Base-by-base conservation (phyloP, 2,113 vertebrate species). In the Ameiurus melas region DNA sequence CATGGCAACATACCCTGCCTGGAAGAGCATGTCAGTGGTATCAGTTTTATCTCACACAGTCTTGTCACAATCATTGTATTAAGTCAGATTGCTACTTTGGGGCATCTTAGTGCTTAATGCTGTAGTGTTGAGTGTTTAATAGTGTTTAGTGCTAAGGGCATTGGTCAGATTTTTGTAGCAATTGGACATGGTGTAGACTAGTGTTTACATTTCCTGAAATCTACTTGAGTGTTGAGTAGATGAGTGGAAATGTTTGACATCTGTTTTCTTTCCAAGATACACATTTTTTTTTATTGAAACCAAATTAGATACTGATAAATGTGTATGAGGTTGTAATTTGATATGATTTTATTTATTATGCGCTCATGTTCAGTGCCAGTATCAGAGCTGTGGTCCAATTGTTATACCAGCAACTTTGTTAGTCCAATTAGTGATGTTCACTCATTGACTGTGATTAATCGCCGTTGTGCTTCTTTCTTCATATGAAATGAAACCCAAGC, bases 1-100 rank as follows among this genome's bases (percentile, higher is more conserved):
- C 89, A 91, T 91, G 86, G 89, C 89, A 91, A 91, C 91, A 83
- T 68, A 62, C 86, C 90, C 87, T 88, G 86, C 85, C 85, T 83
- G 55, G 30, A 82, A 82, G 33, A 58, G 77, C 17, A 5, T 82
- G 19, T 82, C 79, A 60, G 79, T 60, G 55, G 55, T 36, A 60
- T 82, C 79, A 85, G 19, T 78, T 58, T 51, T 87, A 53, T 84
- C 58, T 68, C n/a, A 77, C 39, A 81, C 80, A 4, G 53, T 85
- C 81, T 84, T 13, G 19, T n/a, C 64, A n/a, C 55, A 73, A 20
- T 82, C 36, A 84, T 62, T 71, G 55, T 27, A 77, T 78, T 77
- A 80, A 55, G 36, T 70, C 68, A 27, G 12, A 75, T 30, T 19
- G 77, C 77, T 30, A 22, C 12, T 79, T 55, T 30, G 5, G 27